phyloP scores from a whole-genome alignment of 2,888 invertebrate species.

The Camponotus fellah region DNA sequence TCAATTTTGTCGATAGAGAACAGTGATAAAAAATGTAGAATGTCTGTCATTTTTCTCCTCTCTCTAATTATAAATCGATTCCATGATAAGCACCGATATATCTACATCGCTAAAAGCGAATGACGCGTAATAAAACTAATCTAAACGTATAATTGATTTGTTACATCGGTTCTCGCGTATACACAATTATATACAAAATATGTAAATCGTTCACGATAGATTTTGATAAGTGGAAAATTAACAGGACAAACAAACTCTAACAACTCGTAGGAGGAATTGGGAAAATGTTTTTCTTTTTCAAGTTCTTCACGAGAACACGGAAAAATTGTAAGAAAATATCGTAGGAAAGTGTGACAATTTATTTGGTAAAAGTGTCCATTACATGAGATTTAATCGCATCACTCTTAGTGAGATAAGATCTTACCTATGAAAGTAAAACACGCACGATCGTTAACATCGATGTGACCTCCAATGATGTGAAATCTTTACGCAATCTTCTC shows the following conservation, averaged over 20 bases:
- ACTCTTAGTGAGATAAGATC: conserved; percentile 33
- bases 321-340: background rate
- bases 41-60: background rate
- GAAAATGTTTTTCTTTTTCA: background rate
- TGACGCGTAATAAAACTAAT: background rate
- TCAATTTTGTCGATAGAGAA: background rate
- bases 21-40: background rate
- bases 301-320: background rate
- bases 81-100: background rate
- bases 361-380: conserved; percentile 56
- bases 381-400: conserved; percentile 52
- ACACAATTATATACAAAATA: background rate
- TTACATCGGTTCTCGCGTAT: background rate
- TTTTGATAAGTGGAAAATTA: background rate
- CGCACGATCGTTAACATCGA: conserved; percentile 39
- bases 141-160: background rate
- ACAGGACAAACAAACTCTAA: background rate
- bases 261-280: background rate
- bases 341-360: conserved; percentile 57
- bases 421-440: conserved; percentile 50
- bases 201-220: background rate
- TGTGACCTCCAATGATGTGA: conserved; percentile 28
- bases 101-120: background rate
- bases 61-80: background rate
- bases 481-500: conserved; percentile 29